Evolutionary conservation across 2,888 invertebrate species (phyloP).

Genomic region (Plagodis pulveraria): DNA sequence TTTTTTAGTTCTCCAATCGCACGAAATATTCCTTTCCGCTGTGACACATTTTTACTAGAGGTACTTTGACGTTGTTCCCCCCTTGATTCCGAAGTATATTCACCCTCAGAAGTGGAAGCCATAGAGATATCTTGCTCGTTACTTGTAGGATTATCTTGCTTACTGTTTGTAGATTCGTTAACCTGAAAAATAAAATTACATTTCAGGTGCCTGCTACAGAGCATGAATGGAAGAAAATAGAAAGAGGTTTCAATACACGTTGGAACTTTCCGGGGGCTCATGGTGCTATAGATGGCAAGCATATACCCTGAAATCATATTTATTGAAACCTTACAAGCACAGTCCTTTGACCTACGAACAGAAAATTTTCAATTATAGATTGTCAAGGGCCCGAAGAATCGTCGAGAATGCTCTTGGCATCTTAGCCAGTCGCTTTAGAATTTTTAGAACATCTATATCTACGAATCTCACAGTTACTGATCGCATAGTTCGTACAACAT

Average conservation of each 20-base stretch:
- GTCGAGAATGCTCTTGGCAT: conserved; percentile 9
- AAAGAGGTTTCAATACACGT: neutral
- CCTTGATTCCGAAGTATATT: neutral
- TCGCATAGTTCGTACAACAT: neutral
- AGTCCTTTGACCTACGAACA: neutral
- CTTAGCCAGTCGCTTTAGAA: conserved; percentile 20
- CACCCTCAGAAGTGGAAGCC: no score
- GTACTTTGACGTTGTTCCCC: no score
- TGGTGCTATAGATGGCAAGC: conserved; percentile 1
- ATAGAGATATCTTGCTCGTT: neutral
- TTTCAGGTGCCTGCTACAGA: neutral
- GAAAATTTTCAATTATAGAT: conserved; percentile 5
- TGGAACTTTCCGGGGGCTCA: neutral
- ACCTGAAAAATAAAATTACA: no score
- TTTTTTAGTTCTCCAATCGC: conserved; percentile 4
- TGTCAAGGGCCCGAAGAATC: conserved; percentile 3
- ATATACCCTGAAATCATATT: conserved; percentile 16
- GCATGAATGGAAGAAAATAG: neutral
- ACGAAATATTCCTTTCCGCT: neutral
- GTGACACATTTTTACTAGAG: neutral
- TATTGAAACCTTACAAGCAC: conserved; percentile 2
- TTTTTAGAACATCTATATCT: neutral
- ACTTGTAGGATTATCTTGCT: neutral
- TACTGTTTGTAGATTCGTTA: neutral
- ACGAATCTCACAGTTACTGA: neutral